Evolutionary conservation across 2,113 vertebrate species (phyloP).

Genomic region (Petromus typicus): DNA sequence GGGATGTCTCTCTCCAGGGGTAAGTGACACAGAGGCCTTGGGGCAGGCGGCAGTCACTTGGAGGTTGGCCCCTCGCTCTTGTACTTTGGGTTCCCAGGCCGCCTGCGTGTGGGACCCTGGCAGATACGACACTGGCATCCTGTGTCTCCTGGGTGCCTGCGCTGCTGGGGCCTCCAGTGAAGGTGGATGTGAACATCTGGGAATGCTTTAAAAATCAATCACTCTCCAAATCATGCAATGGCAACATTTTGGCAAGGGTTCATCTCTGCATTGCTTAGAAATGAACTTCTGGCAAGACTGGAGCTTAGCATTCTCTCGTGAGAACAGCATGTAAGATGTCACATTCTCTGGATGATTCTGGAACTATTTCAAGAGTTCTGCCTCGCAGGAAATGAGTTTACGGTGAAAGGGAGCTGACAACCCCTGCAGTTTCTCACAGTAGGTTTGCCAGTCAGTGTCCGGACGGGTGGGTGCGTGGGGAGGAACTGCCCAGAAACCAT

Average conservation of each 20-base stretch:
- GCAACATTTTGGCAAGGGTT: conserved; percentile 54
- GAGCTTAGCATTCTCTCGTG: conserved; percentile 40
- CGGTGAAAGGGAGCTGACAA: background rate
- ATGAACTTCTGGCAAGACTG: conserved; percentile 57
- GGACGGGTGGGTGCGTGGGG: too few relatives aligned
- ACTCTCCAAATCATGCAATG: conserved; percentile 50
- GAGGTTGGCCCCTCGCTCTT: background rate
- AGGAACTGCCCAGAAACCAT: background rate
- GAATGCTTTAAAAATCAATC: conserved; percentile 67
- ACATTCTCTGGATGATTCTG: conserved; percentile 24
- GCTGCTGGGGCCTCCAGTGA: background rate
- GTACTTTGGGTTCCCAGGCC: conserved; percentile 59
- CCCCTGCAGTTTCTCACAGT: background rate
- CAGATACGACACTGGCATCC: conserved; percentile 59
- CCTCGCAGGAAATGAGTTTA: conserved; percentile 60
- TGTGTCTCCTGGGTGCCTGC: background rate
- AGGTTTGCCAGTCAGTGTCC: background rate
- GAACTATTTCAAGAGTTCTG: conserved; percentile 29
- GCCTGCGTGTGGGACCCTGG: background rate
- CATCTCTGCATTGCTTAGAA: conserved; percentile 47
- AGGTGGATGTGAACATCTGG: conserved; percentile 72
- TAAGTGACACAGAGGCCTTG: background rate
- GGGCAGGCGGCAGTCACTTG: background rate
- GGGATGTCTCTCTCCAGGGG: background rate
- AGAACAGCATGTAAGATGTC: conserved; percentile 53